Conservation (phyloP, 2,888 invertebrate species). For the Empis livida region DNA sequence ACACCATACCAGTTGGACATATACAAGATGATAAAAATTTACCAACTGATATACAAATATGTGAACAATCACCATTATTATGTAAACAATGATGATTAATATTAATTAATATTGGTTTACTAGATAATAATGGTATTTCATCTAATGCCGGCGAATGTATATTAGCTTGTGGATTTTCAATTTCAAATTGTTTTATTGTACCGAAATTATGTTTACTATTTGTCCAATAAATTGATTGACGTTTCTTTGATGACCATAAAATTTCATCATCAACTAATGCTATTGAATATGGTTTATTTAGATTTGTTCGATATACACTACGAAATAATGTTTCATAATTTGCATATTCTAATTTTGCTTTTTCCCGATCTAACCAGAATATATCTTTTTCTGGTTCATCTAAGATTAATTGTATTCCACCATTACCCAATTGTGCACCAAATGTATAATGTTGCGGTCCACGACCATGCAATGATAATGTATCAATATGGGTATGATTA, state of each 20-base stretch:
- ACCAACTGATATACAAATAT: slow-evolving; percentile 51
- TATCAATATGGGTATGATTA: slow-evolving; percentile 46
- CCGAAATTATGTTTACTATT: slow-evolving; percentile 35
- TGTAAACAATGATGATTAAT: slow-evolving; percentile 43
- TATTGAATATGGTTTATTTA: slow-evolving; percentile 42
- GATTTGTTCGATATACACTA: slow-evolving; percentile 36
- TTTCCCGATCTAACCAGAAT: slow-evolving; percentile 54
- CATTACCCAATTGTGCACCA: slow-evolving; percentile 28
- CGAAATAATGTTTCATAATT: slow-evolving; percentile 45
- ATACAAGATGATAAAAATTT: slow-evolving; percentile 34
- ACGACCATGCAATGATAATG: slow-evolving; percentile 53
- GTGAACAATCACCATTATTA: slow-evolving; percentile 54
- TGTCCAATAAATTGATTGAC: slow-evolving; percentile 47
- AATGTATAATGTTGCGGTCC: slow-evolving; percentile 32
- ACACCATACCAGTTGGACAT: slow-evolving; percentile 54
- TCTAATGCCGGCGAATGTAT: slow-evolving; percentile 21
- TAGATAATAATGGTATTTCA: slow-evolving; percentile 20
- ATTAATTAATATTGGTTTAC: slow-evolving; percentile 9
- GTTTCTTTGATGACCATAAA: slow-evolving; percentile 53
- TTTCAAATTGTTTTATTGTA: slow-evolving; percentile 25
- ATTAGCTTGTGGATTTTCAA: slow-evolving; percentile 18
- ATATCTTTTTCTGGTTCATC: slow-evolving; percentile 44
- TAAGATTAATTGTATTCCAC: slow-evolving; percentile 29
- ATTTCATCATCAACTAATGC: slow-evolving; percentile 48
- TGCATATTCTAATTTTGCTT: slow-evolving; percentile 50